These are phyloP conservation scores for Agonopterix subpropinquella DNA, from an alignment of 2,888 invertebrate species.

Conservation along the genomic window DNA sequence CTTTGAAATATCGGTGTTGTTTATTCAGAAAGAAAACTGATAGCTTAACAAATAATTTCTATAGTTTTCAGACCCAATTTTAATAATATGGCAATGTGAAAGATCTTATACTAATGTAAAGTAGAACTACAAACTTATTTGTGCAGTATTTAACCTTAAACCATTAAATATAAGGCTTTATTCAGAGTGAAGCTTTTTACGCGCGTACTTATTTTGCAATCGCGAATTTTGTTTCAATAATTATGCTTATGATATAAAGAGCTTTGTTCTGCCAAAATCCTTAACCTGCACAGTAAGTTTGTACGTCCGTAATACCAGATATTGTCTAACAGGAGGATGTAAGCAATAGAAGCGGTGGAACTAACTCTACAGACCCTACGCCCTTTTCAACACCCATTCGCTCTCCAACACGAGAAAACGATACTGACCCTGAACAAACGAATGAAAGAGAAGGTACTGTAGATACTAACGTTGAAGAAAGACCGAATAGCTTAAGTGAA, in stretches of 20 bases:
- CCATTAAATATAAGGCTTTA: background rate
- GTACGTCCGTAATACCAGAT: slow-evolving; percentile 44
- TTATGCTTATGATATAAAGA: background rate
- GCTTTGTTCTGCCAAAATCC: slow-evolving; percentile 1
- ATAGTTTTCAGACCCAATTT: background rate
- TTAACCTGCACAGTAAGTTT: slow-evolving; percentile 38
- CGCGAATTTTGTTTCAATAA: too few species aligned
- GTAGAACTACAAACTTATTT: slow-evolving; percentile 29
- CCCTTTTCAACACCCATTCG: slow-evolving; percentile 57
- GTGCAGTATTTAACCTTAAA: slow-evolving; percentile 5
- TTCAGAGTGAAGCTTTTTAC: background rate
- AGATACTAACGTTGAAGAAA: slow-evolving; percentile 12
- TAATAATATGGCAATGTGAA: background rate
- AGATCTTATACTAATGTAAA: slow-evolving; percentile 5
- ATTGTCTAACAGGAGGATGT: slow-evolving; percentile 67
- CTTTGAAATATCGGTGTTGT: too few species aligned
- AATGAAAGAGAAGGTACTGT: slow-evolving; percentile 1
- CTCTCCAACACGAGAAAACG: slow-evolving; percentile 35
- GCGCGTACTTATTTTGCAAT: too few species aligned
- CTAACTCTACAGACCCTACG: slow-evolving; percentile 52
- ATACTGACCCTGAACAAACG: slow-evolving; percentile 1
- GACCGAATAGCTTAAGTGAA: slow-evolving; percentile 56
- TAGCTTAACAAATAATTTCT: background rate
- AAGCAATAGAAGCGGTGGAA: slow-evolving; percentile 57
- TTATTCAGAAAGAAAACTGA: too few species aligned